Evolutionary conservation across 2,797 vertebrate species (phyloP), one percentile per base, ranked within the genome.

Genomic region (Phyllotis vaccarum): DNA sequence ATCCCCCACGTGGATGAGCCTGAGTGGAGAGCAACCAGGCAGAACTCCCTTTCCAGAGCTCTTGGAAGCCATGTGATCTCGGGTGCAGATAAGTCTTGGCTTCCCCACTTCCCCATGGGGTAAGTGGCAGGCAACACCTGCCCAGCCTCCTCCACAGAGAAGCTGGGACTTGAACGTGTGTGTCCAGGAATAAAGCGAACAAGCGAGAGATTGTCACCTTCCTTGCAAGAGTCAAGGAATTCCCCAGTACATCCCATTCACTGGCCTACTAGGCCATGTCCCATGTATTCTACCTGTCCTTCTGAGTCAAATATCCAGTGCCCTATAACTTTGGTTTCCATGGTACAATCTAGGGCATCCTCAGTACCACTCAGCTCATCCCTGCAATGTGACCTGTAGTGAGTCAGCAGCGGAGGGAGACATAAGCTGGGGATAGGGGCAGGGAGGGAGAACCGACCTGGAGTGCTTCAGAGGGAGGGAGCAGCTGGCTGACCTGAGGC

Each of bases 101-200:
- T 81, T 95, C 66, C 60, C 79, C 79, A 37, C 76, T 81, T 95
- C 66, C 60, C 79, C 79, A 37, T 12, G 52, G 19, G 29, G 29
- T 31, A 22, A 43, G 10, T 17, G 49, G 66, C 29, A 8, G 0
- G 29, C 16, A 27, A 58, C n/a, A n/a, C 62, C 74, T 60, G 40
- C 74, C 79, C n/a, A 17, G 72, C 68, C 72, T 83, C 29, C 86
- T 58, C 13, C 76, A 3, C 6, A 5, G 86, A 37, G 52, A 16
- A 22, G 62, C 83, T 75, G 34, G 31, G 37, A 10, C 29, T 0
- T 64, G 58, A n/a, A 14, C 5, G 0, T 76, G 49, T 13, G 17
- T 19, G 1, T 46, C 60, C 54, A 29, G 34, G 3, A 37, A n/a
- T 12, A 0, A n/a, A 6, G 29, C 13, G 16, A 29, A 8, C 8